A percentile compares a stretch with the other conserved stretches of the same genome.
Conservation (phyloP, 35 echinoderm and acorn worm genomes). For the Acanthaster planci region DNA sequence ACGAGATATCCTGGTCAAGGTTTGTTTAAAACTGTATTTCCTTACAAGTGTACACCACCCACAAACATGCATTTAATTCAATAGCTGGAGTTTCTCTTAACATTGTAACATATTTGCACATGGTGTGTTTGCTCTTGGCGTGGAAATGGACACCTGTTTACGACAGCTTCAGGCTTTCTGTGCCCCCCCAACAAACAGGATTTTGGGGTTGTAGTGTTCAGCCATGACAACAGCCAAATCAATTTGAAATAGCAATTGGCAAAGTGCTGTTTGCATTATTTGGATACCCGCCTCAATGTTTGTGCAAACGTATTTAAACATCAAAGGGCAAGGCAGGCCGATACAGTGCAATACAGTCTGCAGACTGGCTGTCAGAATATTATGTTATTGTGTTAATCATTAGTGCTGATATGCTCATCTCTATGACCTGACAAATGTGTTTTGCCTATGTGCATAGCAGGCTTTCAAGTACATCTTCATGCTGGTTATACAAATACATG, state of each 20-base stretch:
- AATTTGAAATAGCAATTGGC: slow-evolving; percentile 10
- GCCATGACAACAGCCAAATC: slow-evolving; percentile 20
- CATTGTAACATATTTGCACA: not conserved
- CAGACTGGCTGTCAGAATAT: too few relatives aligned
- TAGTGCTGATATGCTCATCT: too few relatives aligned
- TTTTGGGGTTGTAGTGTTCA: slow-evolving; percentile 3
- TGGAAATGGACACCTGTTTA: slow-evolving; percentile 18
- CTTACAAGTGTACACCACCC: too few relatives aligned
- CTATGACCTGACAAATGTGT: too few relatives aligned
- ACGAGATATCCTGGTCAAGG: too few relatives aligned
- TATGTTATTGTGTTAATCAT: too few relatives aligned
- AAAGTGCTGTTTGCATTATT: slow-evolving; percentile 1
- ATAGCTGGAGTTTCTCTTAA: not conserved
- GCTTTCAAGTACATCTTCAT: too few relatives aligned
- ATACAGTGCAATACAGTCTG: too few relatives aligned
- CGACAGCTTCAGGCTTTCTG: not conserved
- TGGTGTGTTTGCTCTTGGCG: slow-evolving; percentile 1
- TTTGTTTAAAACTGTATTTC: too few relatives aligned
- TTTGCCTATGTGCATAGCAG: too few relatives aligned
- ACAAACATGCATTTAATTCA: too few relatives aligned
- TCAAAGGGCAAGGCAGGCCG: not conserved
- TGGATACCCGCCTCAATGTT: slow-evolving; percentile 18
- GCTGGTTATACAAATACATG: too few relatives aligned
- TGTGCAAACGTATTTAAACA: slow-evolving; percentile 29
- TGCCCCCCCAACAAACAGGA: not conserved